Base-by-base conservation (phyloP, 2,113 vertebrate genomes). In the Prinia subflava region DNA sequence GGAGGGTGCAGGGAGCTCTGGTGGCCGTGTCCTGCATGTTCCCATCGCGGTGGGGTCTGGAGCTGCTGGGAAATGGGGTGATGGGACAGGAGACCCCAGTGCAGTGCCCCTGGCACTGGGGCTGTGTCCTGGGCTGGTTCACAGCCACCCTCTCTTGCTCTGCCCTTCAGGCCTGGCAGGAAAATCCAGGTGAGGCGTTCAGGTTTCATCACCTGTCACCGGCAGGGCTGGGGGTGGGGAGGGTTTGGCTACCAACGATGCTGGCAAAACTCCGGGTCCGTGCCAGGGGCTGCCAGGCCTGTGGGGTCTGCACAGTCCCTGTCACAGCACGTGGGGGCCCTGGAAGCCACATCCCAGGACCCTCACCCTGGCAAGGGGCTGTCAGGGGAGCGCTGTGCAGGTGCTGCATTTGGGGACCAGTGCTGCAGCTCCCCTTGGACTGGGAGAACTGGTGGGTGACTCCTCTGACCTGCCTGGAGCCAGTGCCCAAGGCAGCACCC, bases 11-110 rank as follows among this genome's bases (percentile, higher is more conserved):
- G 44, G 23, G 59, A 15, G 49, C 31, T 4, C 7, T 10, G 67
- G 3, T 20, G 52, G 67, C 7, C 0, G 0, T 25, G 23, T 19
- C 69, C 55, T 35, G 37, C 0, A 0, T 6, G 27, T 33, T 24
- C n/a, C 80, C 63, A 44, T 11, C 3, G 3, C 59, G 6, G 4
- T 2, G 59, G 64, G 39, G 23, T 16, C 68, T 49, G 73, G 14
- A 25, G 42, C 35, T 24, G 57, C 31, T 35, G 73, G 33, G 31
- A 25, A 6, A 7, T 2, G 57, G 49, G 39, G n/a, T 4, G 75
- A 10, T 15, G 83, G 50, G 15, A 8, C 7, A 13, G 15, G 42
- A 37, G 5, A 11, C 18, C 16, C 20, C 12, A 0, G 4, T 28
- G 69, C 35, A 6, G 39, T 39, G 39, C 39, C 39, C 39, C 39